These are phyloP conservation scores for Chionomys nivalis DNA, from an alignment of 2,113 vertebrate genomes.

Conservation along the genomic window DNA sequence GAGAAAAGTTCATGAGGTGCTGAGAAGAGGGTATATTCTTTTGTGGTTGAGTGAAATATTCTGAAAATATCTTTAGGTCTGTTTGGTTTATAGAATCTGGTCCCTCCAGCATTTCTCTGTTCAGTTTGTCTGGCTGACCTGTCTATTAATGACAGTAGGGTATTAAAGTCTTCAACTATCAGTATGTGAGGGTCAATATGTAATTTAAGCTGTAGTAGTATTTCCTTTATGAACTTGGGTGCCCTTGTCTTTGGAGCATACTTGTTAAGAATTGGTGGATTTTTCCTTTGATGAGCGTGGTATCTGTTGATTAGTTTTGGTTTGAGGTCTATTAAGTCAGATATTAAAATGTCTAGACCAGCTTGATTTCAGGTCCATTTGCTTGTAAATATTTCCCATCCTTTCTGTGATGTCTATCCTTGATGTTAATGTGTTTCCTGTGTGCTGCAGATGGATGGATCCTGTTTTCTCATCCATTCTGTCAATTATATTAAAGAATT, in stretches of 20 bases:
- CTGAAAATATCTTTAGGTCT: background rate
- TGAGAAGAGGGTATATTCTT: background rate
- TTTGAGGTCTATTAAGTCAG: background rate
- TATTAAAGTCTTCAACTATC: background rate
- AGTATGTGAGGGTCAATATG: background rate
- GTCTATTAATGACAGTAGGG: background rate
- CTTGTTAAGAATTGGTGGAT: background rate
- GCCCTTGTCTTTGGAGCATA: background rate
- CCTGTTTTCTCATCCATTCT: background rate
- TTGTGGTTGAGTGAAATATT: background rate
- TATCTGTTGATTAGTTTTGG: background rate
- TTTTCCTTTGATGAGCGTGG: background rate
- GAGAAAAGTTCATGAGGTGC: background rate
- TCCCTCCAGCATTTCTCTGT: background rate
- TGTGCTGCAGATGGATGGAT: background rate
- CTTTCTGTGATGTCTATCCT: background rate
- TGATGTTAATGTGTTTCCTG: background rate
- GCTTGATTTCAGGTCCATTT: background rate
- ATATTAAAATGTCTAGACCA: background rate
- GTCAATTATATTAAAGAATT: background rate
- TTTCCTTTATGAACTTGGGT: background rate
- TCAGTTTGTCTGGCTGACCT: background rate
- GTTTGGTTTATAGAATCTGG: background rate
- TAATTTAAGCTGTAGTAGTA: background rate
- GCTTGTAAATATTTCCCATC: background rate